Percentiles rank a stretch among this genome's conserved stretches.
Evolutionary conservation across 2,888 invertebrate species (phyloP).

Genomic region (Morpho achilles): DNA sequence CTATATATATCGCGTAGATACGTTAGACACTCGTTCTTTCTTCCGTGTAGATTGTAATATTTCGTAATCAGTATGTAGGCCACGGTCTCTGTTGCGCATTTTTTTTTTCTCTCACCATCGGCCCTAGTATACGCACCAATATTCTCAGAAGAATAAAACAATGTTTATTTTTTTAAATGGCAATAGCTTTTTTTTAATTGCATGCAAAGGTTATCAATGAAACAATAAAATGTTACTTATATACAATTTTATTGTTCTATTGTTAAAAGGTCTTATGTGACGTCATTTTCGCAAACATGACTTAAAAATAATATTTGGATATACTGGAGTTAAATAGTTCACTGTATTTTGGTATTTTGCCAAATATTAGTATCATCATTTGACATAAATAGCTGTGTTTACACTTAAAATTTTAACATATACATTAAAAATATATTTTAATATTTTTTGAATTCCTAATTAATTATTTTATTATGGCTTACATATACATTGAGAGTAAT

Average conservation of each 20-base stretch:
- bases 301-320: conserved; percentile 13
- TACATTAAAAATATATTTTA: too few relatives aligned
- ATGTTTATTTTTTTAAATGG: conserved; percentile 4
- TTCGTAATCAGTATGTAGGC: conserved; percentile 75
- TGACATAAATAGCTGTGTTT: conserved; percentile 29
- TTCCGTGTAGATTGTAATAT: conserved; percentile 63
- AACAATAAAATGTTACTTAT: too few relatives aligned
- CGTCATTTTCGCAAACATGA: conserved; percentile 12
- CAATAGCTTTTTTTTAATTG: not conserved
- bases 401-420: not conserved
- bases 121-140: conserved; percentile 16
- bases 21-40: conserved; percentile 61
- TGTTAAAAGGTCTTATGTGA: conserved; percentile 21
- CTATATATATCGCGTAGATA: conserved; percentile 69
- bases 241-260: conserved; percentile 14
- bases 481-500: too few relatives aligned
- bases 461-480: too few relatives aligned
- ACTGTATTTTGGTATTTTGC: conserved; percentile 44
- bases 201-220: too few relatives aligned
- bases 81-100: conserved; percentile 71
- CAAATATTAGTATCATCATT: conserved; percentile 32
- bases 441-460: too few relatives aligned
- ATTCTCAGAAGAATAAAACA: conserved; percentile 13
- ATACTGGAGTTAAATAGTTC: conserved; percentile 28
- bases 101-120: conserved; percentile 48